Conservation (phyloP, 2,888 invertebrate species). For the Stenichneumon culpator region DNA sequence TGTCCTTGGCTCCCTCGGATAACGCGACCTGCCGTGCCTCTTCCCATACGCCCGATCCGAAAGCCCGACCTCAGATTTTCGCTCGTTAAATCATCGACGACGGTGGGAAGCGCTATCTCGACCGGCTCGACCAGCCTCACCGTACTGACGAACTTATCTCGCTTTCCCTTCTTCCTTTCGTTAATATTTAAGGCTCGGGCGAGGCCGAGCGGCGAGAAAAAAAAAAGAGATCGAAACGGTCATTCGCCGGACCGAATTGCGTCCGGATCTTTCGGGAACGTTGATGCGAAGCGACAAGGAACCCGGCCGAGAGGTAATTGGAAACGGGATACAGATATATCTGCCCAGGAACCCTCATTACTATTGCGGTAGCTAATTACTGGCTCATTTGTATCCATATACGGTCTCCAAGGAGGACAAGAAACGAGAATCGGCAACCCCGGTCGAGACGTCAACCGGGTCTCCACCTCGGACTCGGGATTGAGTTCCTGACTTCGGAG, state of each 20-base stretch:
- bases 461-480: too few relatives aligned
- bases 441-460: background rate
- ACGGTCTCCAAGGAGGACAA: background rate
- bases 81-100: slow-evolving; percentile 60
- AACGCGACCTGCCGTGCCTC: background rate
- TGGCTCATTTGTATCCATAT: background rate
- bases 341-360: slow-evolving; percentile 20
- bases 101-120: background rate
- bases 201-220: background rate
- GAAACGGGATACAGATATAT: background rate
- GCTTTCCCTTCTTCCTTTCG: slow-evolving; percentile 14
- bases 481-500: too few relatives aligned
- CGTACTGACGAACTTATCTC: slow-evolving; percentile 13
- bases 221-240: slow-evolving; percentile 16
- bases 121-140: background rate
- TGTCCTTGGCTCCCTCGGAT: background rate
- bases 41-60: slow-evolving; percentile 19
- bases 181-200: slow-evolving; percentile 54
- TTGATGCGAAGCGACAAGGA: slow-evolving; percentile 36
- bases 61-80: slow-evolving; percentile 54
- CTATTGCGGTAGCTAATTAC: slow-evolving; percentile 1
- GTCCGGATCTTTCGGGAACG: slow-evolving; percentile 37
- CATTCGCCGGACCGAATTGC: slow-evolving; percentile 31
- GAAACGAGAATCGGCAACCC: background rate
- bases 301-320: background rate